These are phyloP conservation scores for Microtus obscurus DNA, from an alignment of 2,797 vertebrate species.

Conservation along the genomic window DNA sequence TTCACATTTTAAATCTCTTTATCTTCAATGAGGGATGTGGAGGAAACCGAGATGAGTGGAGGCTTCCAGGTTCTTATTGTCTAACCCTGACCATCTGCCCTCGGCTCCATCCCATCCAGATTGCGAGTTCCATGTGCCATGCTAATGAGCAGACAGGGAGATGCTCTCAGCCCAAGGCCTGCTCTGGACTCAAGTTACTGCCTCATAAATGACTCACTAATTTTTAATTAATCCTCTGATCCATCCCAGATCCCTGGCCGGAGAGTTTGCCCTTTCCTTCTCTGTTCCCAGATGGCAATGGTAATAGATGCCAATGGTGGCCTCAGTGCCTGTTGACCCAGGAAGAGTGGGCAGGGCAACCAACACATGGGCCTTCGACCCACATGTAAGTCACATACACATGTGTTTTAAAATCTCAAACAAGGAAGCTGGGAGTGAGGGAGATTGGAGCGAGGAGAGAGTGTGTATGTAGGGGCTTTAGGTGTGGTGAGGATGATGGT, in stretches of 20 bases:
- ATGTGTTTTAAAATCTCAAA: neutral
- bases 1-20: constrained; percentile 36
- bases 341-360: neutral
- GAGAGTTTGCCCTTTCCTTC: neutral
- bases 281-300: neutral
- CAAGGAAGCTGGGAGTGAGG: neutral
- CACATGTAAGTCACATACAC: neutral
- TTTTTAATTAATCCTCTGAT: constrained; percentile 66
- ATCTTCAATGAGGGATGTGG: constrained; percentile 59
- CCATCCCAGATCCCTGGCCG: neutral
- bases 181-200: constrained; percentile 37
- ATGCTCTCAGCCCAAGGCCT: neutral
- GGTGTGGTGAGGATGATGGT: neutral
- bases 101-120: constrained; percentile 1
- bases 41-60: constrained; percentile 38
- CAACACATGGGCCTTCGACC: neutral
- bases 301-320: neutral
- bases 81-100: constrained; percentile 64
- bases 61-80: constrained; percentile 38
- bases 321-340: neutral
- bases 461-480: fast-evolving
- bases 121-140: neutral
- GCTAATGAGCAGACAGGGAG: constrained; percentile 6
- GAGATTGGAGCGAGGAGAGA: neutral
- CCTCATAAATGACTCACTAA: constrained; percentile 1